Evolutionary conservation across 2,113 vertebrate genomes (phyloP), one percentile per base, ranked within the genome.

Genomic region (Callipepla squamata): DNA sequence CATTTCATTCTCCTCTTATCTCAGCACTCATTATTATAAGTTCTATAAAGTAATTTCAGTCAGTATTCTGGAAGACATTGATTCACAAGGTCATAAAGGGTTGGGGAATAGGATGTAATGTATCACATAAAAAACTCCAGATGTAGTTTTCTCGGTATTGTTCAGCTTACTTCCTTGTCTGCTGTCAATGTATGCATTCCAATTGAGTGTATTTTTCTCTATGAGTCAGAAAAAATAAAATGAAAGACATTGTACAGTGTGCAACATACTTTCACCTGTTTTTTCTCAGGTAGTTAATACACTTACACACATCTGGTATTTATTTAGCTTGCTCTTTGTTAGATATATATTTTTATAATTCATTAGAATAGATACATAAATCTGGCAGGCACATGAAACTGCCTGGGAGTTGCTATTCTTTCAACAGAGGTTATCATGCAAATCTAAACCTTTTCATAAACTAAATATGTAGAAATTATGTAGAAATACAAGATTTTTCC

Each of bases 41-140:
- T 93, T 92, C 86, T 73, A 76, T 58, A 89, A 92, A 75, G 51
- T 68, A 72, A 92, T 86, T 95, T 94, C 65, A 81, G 73, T 73
- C 48, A 45, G 51, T 85, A 90, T 94, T 88, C 69, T 66, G 12
- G 36, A 93, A 36, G 69, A 79, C 77, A 53, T 89, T 72, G 45
- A 61, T 50, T 84, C 66, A 75, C 65, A 95, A 90, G 72, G 80
- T 7, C 80, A 90, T 55, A 23, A 2, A 55, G 23, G 7, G 10
- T 75, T 65, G 21, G 3, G 28, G 18, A 92, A 80, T 40, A 70
- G 26, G 7, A 40, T 32, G 18, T 72, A 68, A 81, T 11, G 7
- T 32, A 80, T 34, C 9, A 59, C 28, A 58, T 30, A 51, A 92
- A 85, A 91, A 74, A 63, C 23, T 84, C 9, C n/a, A 32, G 11